These are phyloP conservation scores for Vanessa atalanta DNA, from an alignment of 1,140 invertebrate genomes.

Conservation along the genomic window DNA sequence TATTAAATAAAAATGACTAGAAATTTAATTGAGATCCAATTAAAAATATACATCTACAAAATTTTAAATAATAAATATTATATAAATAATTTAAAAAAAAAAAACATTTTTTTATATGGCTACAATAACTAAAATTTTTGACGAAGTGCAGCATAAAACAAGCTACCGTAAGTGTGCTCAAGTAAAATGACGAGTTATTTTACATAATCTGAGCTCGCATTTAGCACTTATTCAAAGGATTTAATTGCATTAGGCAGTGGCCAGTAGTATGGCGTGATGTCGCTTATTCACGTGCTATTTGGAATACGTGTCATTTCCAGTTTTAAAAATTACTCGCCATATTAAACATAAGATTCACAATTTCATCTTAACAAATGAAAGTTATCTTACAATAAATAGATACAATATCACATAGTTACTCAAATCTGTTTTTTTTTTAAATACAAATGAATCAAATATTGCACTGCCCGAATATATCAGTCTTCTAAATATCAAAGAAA, in stretches of 20 bases:
- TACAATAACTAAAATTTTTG: neutral
- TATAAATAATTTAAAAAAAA: neutral
- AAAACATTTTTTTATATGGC: neutral
- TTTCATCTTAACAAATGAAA: neutral
- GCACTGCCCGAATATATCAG: constrained; percentile 45
- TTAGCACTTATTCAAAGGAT: too few species aligned
- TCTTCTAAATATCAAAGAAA: constrained; percentile 40
- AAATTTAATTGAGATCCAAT: constrained; percentile 22
- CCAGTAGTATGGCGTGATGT: neutral
- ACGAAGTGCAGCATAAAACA: neutral
- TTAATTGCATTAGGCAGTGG: too few species aligned
- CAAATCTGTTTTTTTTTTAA: neutral
- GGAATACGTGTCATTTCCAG: too few species aligned
- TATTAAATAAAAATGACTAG: constrained; percentile 19
- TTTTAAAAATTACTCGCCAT: neutral
- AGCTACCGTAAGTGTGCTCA: too few species aligned
- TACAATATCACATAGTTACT: constrained; percentile 12
- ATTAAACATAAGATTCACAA: neutral
- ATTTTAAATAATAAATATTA: neutral
- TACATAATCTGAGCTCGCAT: too few species aligned
- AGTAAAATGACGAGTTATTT: too few species aligned
- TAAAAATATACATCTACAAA: neutral
- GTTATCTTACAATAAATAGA: neutral
- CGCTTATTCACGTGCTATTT: neutral
- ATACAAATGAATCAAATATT: constrained; percentile 28